A percentile compares a stretch with the other conserved stretches of the same genome.
Conservation (phyloP, 1,140 invertebrate genomes). For the Coenobita brevimanus region DNA sequence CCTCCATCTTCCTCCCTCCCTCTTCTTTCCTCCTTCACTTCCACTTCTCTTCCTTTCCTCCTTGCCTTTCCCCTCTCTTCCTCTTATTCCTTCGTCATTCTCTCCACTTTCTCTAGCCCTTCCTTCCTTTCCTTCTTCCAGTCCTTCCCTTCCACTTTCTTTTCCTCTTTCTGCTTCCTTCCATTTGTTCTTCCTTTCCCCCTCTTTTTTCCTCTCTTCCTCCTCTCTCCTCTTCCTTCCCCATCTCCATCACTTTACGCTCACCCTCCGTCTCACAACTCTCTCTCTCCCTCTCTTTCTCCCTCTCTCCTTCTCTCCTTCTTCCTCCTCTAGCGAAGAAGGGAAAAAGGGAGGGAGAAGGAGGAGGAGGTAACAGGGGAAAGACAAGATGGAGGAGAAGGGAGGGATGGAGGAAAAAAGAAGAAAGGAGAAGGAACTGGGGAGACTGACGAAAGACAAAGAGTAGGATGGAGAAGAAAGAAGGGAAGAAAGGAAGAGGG, state of each 20-base stretch:
- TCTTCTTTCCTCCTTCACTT: too few species aligned
- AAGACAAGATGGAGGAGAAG: slow-evolving; percentile 4
- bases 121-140: neutral
- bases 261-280: neutral
- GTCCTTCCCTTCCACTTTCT: neutral
- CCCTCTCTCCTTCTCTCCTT: slow-evolving; percentile 11
- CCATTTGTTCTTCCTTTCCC: too few species aligned
- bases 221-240: too few species aligned
- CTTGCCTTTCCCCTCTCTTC: too few species aligned
- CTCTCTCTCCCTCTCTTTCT: slow-evolving; percentile 19
- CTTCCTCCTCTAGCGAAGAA: neutral
- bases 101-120: neutral
- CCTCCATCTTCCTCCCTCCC: too few species aligned
- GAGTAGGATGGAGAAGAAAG: neutral
- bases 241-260: too few species aligned
- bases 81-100: neutral
- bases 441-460: neutral
- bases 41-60: too few species aligned
- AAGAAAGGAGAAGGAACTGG: neutral
- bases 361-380: neutral
- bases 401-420: slow-evolving; percentile 13
- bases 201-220: too few species aligned
- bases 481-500: slow-evolving; percentile 14
- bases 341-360: slow-evolving; percentile 5
- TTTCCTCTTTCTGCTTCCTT: too few species aligned